Percentiles rank a stretch among this genome's conserved stretches.
phyloP scores from a whole-genome alignment of 1,140 invertebrate genomes.

The Hylaeus volcanicus region DNA sequence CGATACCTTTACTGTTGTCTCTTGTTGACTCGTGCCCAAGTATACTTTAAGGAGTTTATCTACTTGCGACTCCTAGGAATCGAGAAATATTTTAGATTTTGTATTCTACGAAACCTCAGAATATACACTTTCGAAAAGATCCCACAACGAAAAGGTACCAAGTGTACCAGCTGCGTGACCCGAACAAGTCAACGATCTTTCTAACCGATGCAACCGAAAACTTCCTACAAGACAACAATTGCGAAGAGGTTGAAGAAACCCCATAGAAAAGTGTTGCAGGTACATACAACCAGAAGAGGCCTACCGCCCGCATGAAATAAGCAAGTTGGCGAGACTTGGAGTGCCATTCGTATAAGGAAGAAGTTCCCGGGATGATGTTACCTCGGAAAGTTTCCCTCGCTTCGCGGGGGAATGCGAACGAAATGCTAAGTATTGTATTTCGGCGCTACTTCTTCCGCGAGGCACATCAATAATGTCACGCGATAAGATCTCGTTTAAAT shows the following conservation, averaged over 20 bases:
- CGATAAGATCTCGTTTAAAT: conserved; percentile 35
- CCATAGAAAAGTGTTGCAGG: too few relatives aligned
- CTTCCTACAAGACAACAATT: too few relatives aligned
- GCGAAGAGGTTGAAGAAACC: too few relatives aligned
- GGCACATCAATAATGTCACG: neutral
- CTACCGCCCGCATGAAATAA: neutral
- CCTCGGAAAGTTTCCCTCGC: neutral
- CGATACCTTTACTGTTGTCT: neutral
- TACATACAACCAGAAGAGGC: neutral
- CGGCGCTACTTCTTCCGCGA: neutral
- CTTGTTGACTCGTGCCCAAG: neutral
- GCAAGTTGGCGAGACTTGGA: conserved; percentile 2
- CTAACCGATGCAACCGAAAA: too few relatives aligned
- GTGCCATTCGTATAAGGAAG: neutral
- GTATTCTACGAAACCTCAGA: too few relatives aligned
- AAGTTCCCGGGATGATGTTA: conserved; percentile 9
- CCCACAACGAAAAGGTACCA: too few relatives aligned
- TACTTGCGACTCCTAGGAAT: too few relatives aligned
- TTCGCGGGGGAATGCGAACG: neutral
- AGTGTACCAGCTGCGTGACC: too few relatives aligned
- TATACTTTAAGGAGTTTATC: too few relatives aligned
- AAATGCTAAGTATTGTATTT: conserved; percentile 12
- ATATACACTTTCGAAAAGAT: too few relatives aligned
- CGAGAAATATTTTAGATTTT: too few relatives aligned
- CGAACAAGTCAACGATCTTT: too few relatives aligned